Evolutionary conservation across 2,888 invertebrate genomes (phyloP).

Genomic region (Drepana falcataria): DNA sequence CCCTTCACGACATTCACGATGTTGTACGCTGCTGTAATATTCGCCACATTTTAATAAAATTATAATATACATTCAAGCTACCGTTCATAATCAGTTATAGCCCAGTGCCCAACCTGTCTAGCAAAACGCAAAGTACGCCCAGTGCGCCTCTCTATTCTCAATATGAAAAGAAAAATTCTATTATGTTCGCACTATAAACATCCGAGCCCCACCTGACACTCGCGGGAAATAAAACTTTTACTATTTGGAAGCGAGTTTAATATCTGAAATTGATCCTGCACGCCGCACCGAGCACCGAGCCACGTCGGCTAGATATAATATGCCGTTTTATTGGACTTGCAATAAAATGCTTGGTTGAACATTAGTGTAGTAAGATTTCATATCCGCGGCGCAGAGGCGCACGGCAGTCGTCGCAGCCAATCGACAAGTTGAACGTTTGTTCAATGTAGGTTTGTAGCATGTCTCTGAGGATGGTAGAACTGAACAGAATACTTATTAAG

Average conservation of each 20-base stretch:
- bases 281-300: conserved; percentile 6
- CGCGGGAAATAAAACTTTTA: conserved; percentile 58
- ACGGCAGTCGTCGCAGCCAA: conserved; percentile 8
- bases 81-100: too few relatives aligned
- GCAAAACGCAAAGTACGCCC: too few relatives aligned
- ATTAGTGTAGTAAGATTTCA: conserved; percentile 31
- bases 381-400: conserved; percentile 9
- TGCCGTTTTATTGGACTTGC: conserved; percentile 33
- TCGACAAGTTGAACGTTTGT: conserved; percentile 28
- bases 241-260: conserved; percentile 43
- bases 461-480: conserved; percentile 17
- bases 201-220: conserved; percentile 24
- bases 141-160: too few relatives aligned
- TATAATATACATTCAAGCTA: too few relatives aligned
- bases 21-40: too few relatives aligned
- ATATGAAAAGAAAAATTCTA: conserved; percentile 34
- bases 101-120: too few relatives aligned
- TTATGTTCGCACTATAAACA: conserved; percentile 35
- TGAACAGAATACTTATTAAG: conserved; percentile 27
- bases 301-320: conserved; percentile 21
- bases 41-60: too few relatives aligned
- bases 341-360: conserved; percentile 32
- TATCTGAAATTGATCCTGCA: conserved; percentile 44
- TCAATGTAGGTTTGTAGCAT: conserved; percentile 13
- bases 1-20: too few relatives aligned